phyloP scores from a whole-genome alignment of 2,888 invertebrate genomes.

The Philaethria dido region DNA sequence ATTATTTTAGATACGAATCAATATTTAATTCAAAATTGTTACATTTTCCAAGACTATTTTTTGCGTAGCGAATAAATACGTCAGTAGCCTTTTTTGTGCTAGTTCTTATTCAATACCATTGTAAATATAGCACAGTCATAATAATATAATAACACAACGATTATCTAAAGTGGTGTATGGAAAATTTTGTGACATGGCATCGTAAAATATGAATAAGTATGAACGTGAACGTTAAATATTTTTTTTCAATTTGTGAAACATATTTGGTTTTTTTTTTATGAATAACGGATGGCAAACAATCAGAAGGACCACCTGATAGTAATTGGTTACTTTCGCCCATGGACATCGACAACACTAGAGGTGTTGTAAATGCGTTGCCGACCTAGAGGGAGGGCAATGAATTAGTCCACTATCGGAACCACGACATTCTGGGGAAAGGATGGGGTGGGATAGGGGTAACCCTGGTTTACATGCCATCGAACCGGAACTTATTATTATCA shows the following conservation, averaged over 20 bases:
- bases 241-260: background rate
- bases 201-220: constrained; percentile 4
- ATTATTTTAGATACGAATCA: background rate
- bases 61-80: constrained; percentile 46
- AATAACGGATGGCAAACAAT: too few relatives aligned
- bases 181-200: constrained; percentile 9
- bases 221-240: background rate
- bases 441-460: too few relatives aligned
- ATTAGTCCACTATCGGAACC: too few relatives aligned
- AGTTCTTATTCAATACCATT: constrained; percentile 8
- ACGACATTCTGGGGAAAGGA: too few relatives aligned
- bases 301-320: too few relatives aligned
- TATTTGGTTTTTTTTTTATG: background rate
- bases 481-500: too few relatives aligned
- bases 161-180: constrained; percentile 9
- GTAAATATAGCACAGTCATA: constrained; percentile 8
- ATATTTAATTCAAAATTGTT: background rate
- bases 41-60: background rate
- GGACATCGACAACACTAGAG: too few relatives aligned
- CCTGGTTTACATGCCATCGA: too few relatives aligned
- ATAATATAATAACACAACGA: constrained; percentile 14
- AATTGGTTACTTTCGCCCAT: too few relatives aligned
- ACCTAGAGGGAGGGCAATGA: too few relatives aligned
- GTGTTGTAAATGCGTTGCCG: too few relatives aligned
- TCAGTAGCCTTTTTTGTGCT: constrained; percentile 48